phyloP scores from a whole-genome alignment of 64 coral and sea anemone genomes.

The Orbicella faveolata region DNA sequence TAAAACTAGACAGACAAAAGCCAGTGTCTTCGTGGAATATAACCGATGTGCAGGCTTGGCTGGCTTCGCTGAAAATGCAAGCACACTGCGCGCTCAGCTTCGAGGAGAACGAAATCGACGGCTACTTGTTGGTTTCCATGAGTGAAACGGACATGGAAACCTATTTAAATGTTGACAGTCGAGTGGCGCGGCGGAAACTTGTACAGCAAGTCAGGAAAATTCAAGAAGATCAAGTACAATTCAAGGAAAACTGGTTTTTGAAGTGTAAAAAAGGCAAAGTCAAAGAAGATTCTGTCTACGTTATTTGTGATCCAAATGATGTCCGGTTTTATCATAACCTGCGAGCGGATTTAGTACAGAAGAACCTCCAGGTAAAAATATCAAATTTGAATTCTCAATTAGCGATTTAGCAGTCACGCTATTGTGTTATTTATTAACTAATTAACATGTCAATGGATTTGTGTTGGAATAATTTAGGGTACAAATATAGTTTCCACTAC shows the following conservation, averaged over 20 bases:
- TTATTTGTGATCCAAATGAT: constrained; percentile 85
- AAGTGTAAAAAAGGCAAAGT: constrained; percentile 74
- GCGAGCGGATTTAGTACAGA: constrained; percentile 59
- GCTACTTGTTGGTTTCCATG: constrained; percentile 71
- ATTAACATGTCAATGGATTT: constrained; percentile 12
- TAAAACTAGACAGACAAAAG: constrained; percentile 58
- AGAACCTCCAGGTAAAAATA: constrained; percentile 69
- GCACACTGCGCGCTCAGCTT: constrained; percentile 80
- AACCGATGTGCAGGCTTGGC: constrained; percentile 90
- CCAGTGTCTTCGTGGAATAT: constrained; percentile 65
- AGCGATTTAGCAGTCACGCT: not conserved
- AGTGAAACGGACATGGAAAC: constrained; percentile 62
- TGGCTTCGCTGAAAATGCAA: constrained; percentile 78
- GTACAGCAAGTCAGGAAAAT: constrained; percentile 68
- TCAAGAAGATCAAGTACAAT: constrained; percentile 60
- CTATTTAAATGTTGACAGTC: constrained; percentile 80
- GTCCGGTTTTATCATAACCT: constrained; percentile 53
- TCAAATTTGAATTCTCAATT: not conserved
- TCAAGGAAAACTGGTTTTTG: constrained; percentile 65
- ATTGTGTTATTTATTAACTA: not conserved
- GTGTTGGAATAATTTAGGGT: not conserved
- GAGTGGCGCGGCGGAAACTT: constrained; percentile 70
- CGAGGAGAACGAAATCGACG: constrained; percentile 95
- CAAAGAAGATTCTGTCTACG: constrained; percentile 73
- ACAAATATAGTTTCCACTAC: not conserved